A percentile compares a stretch with the other conserved stretches of the same genome.
phyloP scores from a whole-genome alignment of 2,888 invertebrate genomes.

The Panzeria rudis region DNA sequence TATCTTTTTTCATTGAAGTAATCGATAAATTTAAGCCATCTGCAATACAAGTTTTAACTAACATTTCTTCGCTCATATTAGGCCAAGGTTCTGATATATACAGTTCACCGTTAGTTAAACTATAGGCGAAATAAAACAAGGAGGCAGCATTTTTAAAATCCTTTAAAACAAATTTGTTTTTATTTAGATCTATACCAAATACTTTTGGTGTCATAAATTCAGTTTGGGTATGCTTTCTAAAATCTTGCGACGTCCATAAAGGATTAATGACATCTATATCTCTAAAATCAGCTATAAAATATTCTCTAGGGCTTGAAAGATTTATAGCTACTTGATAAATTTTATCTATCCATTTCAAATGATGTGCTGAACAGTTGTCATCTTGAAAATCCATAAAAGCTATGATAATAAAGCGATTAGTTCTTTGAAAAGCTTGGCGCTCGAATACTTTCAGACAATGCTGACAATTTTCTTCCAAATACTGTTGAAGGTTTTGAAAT shows the following conservation, averaged over 20 bases:
- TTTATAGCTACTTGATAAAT: constrained; percentile 55
- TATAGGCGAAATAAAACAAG: constrained; percentile 43
- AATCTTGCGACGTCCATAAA: constrained; percentile 37
- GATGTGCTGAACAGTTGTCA: neutral
- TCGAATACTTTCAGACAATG: constrained; percentile 38
- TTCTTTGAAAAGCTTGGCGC: constrained; percentile 19
- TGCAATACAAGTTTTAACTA: constrained; percentile 57
- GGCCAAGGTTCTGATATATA: constrained; percentile 58
- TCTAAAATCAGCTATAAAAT: constrained; percentile 58
- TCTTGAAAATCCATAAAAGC: constrained; percentile 59
- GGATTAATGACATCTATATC: constrained; percentile 62
- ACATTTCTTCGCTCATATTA: neutral
- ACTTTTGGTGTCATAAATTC: constrained; percentile 18
- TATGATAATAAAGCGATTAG: constrained; percentile 44
- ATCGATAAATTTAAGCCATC: constrained; percentile 48
- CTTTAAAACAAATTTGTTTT: constrained; percentile 41
- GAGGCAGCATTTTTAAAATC: constrained; percentile 36
- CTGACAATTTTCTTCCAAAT: constrained; percentile 44
- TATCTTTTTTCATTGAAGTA: constrained; percentile 32
- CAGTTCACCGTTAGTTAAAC: constrained; percentile 36
- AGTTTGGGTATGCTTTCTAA: neutral
- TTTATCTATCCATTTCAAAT: constrained; percentile 41
- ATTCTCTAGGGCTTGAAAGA: constrained; percentile 16
- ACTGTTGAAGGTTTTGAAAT: constrained; percentile 35
- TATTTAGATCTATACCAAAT: constrained; percentile 52